phyloP scores from a whole-genome alignment of 2,113 vertebrate genomes.

The Hystrix cristata region DNA sequence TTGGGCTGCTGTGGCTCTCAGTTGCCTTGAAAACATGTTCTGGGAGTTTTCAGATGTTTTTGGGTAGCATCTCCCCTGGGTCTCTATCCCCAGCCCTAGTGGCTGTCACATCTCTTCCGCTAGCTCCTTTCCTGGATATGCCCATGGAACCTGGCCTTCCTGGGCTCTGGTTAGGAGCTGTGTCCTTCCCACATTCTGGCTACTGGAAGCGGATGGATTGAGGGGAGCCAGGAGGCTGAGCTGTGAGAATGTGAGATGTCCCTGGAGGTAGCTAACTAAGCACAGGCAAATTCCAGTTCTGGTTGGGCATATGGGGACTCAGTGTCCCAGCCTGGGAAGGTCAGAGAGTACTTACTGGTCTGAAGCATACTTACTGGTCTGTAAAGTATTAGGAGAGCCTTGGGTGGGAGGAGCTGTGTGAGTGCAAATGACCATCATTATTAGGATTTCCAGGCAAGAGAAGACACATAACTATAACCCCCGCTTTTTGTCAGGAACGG shows the following conservation, averaged over 20 bases:
- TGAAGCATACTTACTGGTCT: constrained; percentile 80
- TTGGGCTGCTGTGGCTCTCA: neutral
- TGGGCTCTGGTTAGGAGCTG: accelerated
- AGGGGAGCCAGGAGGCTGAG: neutral
- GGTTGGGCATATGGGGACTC: constrained; percentile 35
- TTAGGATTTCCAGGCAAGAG: neutral
- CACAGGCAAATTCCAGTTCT: neutral
- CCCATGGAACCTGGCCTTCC: neutral
- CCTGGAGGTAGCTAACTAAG: neutral
- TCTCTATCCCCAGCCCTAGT: neutral
- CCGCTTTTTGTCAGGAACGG: neutral
- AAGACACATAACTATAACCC: constrained; percentile 5
- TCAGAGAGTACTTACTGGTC: constrained; percentile 75
- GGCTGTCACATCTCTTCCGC: neutral
- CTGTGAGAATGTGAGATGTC: accelerated
- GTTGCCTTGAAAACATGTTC: neutral
- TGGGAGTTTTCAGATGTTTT: neutral
- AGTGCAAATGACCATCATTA: constrained; percentile 77
- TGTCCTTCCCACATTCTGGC: neutral
- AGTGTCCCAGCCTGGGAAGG: neutral
- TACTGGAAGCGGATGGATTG: neutral
- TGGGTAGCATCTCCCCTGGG: neutral
- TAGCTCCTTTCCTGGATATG: neutral
- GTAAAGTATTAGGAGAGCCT: constrained; percentile 74
- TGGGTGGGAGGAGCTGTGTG: constrained; percentile 75